Evolutionary conservation across 1,140 invertebrate species (phyloP), one percentile per base, ranked within the genome.

Genomic region (Drosophila suzukii): DNA sequence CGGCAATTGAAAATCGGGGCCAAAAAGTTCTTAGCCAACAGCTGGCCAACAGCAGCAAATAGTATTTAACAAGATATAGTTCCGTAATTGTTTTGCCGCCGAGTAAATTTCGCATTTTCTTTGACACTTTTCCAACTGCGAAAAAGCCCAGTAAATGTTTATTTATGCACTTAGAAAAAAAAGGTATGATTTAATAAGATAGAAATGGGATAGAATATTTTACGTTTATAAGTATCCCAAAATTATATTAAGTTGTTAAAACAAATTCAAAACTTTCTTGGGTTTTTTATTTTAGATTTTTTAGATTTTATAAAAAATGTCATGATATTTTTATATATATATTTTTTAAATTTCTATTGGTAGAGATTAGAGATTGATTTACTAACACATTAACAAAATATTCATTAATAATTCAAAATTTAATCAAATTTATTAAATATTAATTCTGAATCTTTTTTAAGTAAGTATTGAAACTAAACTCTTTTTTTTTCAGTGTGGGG

Each of bases 121-220:
- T 72, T 72, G 62, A 66, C 62, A 66, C 67, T 70, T 70, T 70
- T 70, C 67, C 67, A 70, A 70, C 63, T 70, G 67, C 67, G 62
- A 70, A 53, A 70, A 67, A 63, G 63, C 46, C 20, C 43, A 63
- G 59, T 56, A 46, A 56, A 67, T 68, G 46, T 67, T 50, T 61
- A 58, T 34, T 32, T 17, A 11, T 43, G 13, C 57, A 67, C 58
- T 5, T 10, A 11, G 3, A 63, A 61, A 60, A 54, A n/a, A 12
- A 4, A 0, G 10, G 0, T 27, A 8, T 1, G 0, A 1, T 8
- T 8, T 0, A 3, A 4, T 49, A 27, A 24, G 6, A 24, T 46
- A 27, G 6, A 24, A 24, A 3, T 7, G 24, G 6, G 13, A 8
- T 30, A 15, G n/a, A 4, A n/a, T 6, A 10, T 27, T 27, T 27